Percentiles rank a stretch among this genome's conserved stretches.
Evolutionary conservation across 2,888 invertebrate species (phyloP).

Genomic region (Zootermopsis nevadensis): DNA sequence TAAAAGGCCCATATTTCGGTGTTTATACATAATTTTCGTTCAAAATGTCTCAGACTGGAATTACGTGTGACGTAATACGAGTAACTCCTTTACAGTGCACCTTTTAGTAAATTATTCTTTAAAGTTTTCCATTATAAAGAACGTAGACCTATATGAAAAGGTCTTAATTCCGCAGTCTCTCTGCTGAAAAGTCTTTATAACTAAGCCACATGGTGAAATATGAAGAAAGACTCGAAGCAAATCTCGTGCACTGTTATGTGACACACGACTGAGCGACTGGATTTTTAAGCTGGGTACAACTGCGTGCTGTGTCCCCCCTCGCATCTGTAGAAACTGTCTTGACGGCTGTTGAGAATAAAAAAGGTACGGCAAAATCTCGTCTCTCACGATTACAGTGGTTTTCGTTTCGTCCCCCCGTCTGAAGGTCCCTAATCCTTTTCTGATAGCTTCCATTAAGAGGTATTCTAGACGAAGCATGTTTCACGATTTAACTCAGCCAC

Average conservation of each 20-base stretch:
- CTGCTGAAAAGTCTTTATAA: too few species aligned
- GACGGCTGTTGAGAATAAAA: neutral
- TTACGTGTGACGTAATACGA: too few species aligned
- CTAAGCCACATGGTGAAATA: neutral
- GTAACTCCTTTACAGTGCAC: too few species aligned
- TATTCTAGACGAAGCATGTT: neutral
- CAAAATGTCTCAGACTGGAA: too few species aligned
- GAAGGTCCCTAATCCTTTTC: conserved; percentile 31
- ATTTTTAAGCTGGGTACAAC: neutral
- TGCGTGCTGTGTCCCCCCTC: neutral
- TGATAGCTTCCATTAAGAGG: conserved; percentile 41
- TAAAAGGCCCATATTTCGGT: neutral
- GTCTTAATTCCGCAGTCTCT: too few species aligned
- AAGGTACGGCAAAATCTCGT: neutral
- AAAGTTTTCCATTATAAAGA: too few species aligned
- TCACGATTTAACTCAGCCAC: neutral
- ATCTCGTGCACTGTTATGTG: neutral
- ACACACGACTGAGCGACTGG: neutral
- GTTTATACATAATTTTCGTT: neutral
- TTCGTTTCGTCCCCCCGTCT: neutral
- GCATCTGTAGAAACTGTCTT: neutral
- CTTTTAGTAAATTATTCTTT: too few species aligned
- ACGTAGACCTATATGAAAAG: too few species aligned
- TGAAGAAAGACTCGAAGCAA: neutral
- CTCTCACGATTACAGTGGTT: neutral